phyloP scores from a whole-genome alignment of 1,140 invertebrate species.

The Halictus rubicundus region DNA sequence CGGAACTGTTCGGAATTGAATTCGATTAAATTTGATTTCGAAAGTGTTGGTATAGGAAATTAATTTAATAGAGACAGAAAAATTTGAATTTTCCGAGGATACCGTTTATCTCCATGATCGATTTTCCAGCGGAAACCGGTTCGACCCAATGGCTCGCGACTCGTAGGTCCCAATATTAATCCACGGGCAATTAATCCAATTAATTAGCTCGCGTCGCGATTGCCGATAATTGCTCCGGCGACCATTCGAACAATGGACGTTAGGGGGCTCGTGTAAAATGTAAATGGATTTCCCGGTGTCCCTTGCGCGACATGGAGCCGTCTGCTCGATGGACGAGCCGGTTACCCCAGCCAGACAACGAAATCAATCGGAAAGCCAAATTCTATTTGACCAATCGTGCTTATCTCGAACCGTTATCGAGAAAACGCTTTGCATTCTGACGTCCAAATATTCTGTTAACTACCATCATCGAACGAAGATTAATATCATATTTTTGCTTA shows the following conservation, averaged over 20 bases:
- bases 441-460: no score
- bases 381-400: no score
- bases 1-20: no score
- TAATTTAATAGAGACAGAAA: no score
- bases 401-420: no score
- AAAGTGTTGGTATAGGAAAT: no score
- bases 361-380: not conserved
- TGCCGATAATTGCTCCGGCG: not conserved
- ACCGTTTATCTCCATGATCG: not conserved
- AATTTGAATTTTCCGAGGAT: no score
- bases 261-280: not conserved
- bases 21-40: no score
- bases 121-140: not conserved
- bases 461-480: no score
- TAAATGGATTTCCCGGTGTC: not conserved
- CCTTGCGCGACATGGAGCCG: no score
- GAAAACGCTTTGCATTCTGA: no score
- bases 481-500: no score
- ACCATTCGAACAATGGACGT: not conserved
- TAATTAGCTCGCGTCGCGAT: not conserved
- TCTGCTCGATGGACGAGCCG: not conserved
- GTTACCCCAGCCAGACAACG: not conserved
- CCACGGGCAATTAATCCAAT: constrained; percentile 2
- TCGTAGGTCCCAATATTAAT: constrained; percentile 17
- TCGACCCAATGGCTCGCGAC: not conserved